Evolutionary conservation across 2,113 vertebrate species (phyloP).

Genomic region (Atrichornis clamosus): DNA sequence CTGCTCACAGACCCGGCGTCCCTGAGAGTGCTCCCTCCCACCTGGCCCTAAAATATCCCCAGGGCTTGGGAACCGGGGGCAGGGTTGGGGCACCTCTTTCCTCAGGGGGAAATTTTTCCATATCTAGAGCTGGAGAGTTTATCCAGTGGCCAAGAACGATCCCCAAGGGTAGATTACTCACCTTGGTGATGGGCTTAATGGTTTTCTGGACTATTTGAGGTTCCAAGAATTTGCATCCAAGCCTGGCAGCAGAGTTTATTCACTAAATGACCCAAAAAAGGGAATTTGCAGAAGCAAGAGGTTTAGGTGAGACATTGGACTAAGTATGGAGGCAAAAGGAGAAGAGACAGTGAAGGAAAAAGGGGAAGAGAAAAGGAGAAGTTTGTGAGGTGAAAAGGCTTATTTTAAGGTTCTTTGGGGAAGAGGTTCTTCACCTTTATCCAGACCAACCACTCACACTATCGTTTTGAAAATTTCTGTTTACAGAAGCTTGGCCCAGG

Average conservation of each 20-base stretch:
- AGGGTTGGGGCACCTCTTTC: not conserved
- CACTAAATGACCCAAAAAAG: not conserved
- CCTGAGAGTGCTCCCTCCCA: not conserved
- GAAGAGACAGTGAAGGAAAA: not conserved
- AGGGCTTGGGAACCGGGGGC: rapidly evolving
- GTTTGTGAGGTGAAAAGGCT: not conserved
- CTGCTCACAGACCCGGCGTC: not conserved
- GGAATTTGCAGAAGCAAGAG: not conserved
- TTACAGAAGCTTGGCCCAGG: not conserved
- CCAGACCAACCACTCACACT: not conserved
- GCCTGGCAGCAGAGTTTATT: not conserved
- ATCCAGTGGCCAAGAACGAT: not conserved
- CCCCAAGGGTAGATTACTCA: not conserved
- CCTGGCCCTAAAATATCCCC: not conserved
- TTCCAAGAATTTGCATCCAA: not conserved
- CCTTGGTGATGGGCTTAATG: not conserved
- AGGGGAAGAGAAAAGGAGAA: not conserved
- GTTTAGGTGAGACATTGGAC: not conserved
- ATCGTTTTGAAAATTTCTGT: not conserved
- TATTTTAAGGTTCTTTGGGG: not conserved
- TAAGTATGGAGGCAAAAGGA: not conserved
- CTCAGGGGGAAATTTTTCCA: not conserved
- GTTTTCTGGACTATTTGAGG: not conserved
- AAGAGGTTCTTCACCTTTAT: slow-evolving; percentile 30
- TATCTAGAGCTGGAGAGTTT: not conserved